These are phyloP conservation scores for Lacerta viridis DNA, from an alignment of 2,797 vertebrate genomes.

Conservation along the genomic window DNA sequence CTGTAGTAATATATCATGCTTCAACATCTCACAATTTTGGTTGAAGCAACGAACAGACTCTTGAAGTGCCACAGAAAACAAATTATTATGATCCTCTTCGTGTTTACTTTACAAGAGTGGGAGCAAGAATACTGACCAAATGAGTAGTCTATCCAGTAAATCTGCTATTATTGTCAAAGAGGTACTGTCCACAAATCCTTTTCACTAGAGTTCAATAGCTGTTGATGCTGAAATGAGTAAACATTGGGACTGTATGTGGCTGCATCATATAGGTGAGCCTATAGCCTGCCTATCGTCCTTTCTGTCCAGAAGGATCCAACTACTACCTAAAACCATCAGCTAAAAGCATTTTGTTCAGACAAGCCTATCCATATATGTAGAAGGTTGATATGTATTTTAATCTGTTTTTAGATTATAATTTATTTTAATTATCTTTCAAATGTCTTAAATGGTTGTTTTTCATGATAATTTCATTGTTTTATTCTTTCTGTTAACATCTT, in stretches of 20 bases:
- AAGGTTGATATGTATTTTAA: too few relatives aligned
- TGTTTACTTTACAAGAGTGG: background rate
- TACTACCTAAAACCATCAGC: too few relatives aligned
- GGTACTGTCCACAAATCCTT: background rate
- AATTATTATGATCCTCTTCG: background rate
- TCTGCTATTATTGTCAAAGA: background rate
- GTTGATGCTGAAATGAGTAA: background rate
- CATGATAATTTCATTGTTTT: too few relatives aligned
- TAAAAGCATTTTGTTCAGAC: too few relatives aligned
- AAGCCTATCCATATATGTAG: too few relatives aligned
- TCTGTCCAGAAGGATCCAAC: too few relatives aligned
- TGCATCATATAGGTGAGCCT: background rate
- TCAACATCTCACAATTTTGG: background rate
- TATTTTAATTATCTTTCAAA: too few relatives aligned
- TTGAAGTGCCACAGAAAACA: too few relatives aligned
- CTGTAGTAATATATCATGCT: background rate
- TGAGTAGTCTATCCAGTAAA: background rate
- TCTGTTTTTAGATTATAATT: too few relatives aligned
- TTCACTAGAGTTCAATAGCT: background rate
- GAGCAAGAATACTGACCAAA: background rate
- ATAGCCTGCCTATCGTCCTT: background rate
- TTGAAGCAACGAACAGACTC: slow-evolving; percentile 27
- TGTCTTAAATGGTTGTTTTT: too few relatives aligned
- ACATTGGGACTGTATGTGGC: background rate
- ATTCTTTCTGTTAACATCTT: too few relatives aligned